Base-by-base conservation (phyloP, 1,140 invertebrate species). In the Aphaenogaster ashmeadi region DNA sequence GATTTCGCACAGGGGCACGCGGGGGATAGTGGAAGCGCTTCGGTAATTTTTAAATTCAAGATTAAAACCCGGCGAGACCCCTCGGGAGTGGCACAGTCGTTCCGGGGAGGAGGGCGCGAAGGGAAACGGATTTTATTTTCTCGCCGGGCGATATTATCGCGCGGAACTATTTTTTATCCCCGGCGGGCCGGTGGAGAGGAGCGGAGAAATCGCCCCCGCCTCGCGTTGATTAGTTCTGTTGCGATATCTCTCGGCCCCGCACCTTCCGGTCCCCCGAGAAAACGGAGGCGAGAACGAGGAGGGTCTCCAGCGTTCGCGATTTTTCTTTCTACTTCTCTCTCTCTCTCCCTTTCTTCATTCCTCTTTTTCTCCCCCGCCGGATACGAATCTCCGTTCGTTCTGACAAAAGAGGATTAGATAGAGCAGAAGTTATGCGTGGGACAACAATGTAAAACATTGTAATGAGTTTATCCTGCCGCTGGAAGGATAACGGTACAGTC, bases 141-240 rank as follows among this genome's bases (percentile, higher is more conserved):
- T 75, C 86, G 77, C 21, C 47, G 54, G 27, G 27, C 62, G 90
- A 91, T 90, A 91, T 87, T 89, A 91, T 91, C 89, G 84, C 66
- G 62, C 13, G 69, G 60, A 90, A 86, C 89, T 90, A 91, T 92
- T 92, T 92, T 92, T 92, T 92, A 91, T 88, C 84, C 84, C 44
- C 54, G n/a, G 33, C n/a, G 18, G 67, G 38, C 21, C 21, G 27
- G 75, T 2, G 87, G 58, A 54, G 18, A 75, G 27, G 81, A 84
- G 81, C 50, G 88, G 87, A 89, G 88, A 90, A 91, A 92, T 92
- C 88, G 90, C 86, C 90, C 84, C 87, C 80, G 90, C 86, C 81
- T 88, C 88, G 54, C 91, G 91, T 93, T 93, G 92, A 93, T 92
- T 93, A 92, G 92, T 92, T 93, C 90, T 85, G 88, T 90, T 90